Evolutionary conservation across 2,888 invertebrate species (phyloP), one percentile per base, ranked within the genome.

Genomic region (Tuta absoluta): DNA sequence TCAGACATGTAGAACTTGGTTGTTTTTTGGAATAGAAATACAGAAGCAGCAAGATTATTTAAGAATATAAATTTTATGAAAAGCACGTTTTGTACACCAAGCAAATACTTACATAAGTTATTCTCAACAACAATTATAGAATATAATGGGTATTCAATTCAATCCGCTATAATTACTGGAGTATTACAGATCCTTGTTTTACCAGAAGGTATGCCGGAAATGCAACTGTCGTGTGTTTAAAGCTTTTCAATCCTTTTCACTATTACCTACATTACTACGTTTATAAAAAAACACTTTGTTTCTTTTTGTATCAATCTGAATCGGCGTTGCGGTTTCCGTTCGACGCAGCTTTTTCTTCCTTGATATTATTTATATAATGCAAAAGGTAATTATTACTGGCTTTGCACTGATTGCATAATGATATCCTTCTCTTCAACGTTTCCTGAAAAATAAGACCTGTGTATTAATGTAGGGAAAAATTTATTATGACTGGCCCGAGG

Each of bases 121-220:
- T 63, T 66, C 64, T 66, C 72, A 71, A 73, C 71, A 69, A 72
- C n/a, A n/a, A 67, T 68, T 67, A 45, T 67, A 66, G 60, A 63
- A 66, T 59, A 66, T 63, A 69, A 69, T 67, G 69, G 59, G 58
- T 74, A 73, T 73, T 77, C n/a, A 45, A 45, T 45, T 79, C 78
- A 73, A 75, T 79, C 66, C 67, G 65, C 63, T 57, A 71, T 70
- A 75, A 75, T 73, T 75, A 72, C 69, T 69, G 71, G 69, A 70
- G 74, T 82, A 81, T 84, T 80, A 79, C 71, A 72, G 77, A 71
- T 80, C 79, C 72, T 71, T 76, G 77, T 77, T 80, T 79, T 72
- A 73, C 77, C 78, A 76, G 77, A 75, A 76, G 78, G 78, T 73
- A 75, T 71, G 70, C 69, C 77, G 79, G 76, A 80, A 56, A 75